Evolutionary conservation across 64 coral and sea anemone species (phyloP).

Genomic region (Trachythela sp.): DNA sequence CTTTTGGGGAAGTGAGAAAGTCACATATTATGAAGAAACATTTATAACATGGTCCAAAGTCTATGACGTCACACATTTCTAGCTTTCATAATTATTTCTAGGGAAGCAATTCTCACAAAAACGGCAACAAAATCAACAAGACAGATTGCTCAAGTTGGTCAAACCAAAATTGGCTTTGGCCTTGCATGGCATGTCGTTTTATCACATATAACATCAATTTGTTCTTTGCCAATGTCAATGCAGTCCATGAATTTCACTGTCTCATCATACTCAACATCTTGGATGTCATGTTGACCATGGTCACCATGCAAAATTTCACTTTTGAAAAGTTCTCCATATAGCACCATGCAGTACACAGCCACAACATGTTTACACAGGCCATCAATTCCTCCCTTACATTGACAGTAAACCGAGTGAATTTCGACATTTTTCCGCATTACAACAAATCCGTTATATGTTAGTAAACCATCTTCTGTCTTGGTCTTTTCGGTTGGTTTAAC

Average conservation of each 20-base stretch:
- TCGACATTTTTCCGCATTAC: neutral
- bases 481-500: constrained; percentile 21
- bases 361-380: constrained; percentile 50
- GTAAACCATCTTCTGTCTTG: constrained; percentile 17
- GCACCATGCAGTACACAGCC: constrained; percentile 51
- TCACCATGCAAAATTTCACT: constrained; percentile 43
- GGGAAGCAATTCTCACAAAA: too few relatives aligned
- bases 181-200: constrained; percentile 42
- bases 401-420: constrained; percentile 20
- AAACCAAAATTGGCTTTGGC: constrained; percentile 56
- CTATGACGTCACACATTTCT: too few relatives aligned
- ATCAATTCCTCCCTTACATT: constrained; percentile 37
- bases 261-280: too few relatives aligned
- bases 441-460: constrained; percentile 16
- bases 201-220: constrained; percentile 49
- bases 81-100: too few relatives aligned
- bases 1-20: too few relatives aligned
- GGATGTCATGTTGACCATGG: too few relatives aligned
- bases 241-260: constrained; percentile 39
- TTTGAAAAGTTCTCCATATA: constrained; percentile 58
- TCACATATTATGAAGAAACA: too few relatives aligned
- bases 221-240: constrained; percentile 22
- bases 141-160: constrained; percentile 26
- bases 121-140: too few relatives aligned
- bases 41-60: too few relatives aligned